Conservation (phyloP, 2,113 vertebrate genomes). For the Neolamprologus sp. region DNA sequence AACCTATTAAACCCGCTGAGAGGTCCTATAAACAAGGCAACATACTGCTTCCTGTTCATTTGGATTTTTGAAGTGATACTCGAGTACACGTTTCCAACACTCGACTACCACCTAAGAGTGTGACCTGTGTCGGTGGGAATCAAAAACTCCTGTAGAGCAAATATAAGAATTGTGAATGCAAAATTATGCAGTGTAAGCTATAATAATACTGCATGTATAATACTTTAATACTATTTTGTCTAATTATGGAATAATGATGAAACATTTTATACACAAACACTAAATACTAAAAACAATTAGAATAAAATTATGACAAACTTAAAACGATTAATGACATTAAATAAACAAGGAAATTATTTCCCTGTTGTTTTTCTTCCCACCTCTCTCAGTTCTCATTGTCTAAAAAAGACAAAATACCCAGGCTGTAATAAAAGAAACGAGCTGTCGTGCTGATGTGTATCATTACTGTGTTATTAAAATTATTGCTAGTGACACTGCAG, state of each 20-base stretch:
- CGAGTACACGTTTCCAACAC: background rate
- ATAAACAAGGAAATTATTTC: background rate
- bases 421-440: background rate
- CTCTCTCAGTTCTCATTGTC: background rate
- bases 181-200: background rate
- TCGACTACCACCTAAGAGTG: background rate
- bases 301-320: background rate
- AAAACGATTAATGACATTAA: background rate
- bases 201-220: background rate
- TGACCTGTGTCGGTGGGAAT: background rate
- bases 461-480: background rate
- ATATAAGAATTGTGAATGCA: background rate
- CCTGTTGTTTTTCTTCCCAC: background rate
- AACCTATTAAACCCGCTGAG: conserved; percentile 38
- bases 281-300: background rate
- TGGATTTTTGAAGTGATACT: background rate
- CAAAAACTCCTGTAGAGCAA: background rate
- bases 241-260: background rate
- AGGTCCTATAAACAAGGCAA: conserved; percentile 7
- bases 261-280: background rate
- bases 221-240: background rate
- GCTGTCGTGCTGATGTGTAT: background rate
- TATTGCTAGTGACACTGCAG: background rate
- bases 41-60: background rate
- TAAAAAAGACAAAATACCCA: background rate